These are phyloP conservation scores for Crocuta crocuta DNA, from an alignment of 2,113 vertebrate species.

Conservation along the genomic window DNA sequence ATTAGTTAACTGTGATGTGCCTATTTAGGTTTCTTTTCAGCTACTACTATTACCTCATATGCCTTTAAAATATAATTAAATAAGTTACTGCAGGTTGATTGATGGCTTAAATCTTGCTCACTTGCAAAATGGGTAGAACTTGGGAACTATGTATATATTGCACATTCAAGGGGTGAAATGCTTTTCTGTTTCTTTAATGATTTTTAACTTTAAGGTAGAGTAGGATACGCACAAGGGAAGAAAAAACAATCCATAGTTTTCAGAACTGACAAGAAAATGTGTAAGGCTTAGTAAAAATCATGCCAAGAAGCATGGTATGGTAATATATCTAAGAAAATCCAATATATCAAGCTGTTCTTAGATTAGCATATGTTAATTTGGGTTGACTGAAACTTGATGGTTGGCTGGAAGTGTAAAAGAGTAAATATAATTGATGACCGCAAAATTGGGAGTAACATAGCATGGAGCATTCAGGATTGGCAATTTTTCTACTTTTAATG, in stretches of 20 bases:
- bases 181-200: conserved; percentile 57
- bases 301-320: neutral
- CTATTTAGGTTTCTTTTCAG: neutral
- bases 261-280: conserved; percentile 63
- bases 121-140: conserved; percentile 28
- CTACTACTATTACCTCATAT: neutral
- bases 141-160: conserved; percentile 33
- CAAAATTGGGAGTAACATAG: neutral
- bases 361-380: neutral
- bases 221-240: conserved; percentile 42
- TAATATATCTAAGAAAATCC: conserved; percentile 42
- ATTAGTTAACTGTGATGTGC: neutral
- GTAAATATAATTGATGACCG: neutral
- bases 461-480: neutral
- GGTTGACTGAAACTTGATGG: neutral
- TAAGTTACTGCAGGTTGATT: conserved; percentile 6
- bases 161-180: conserved; percentile 46
- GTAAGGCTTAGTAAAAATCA: conserved; percentile 32
- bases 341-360: conserved; percentile 20
- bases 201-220: conserved; percentile 68
- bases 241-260: conserved; percentile 56
- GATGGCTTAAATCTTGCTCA: conserved; percentile 34
- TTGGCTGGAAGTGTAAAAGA: neutral
- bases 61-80: conserved; percentile 57
- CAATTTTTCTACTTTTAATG: neutral